phyloP scores from a whole-genome alignment of 2,113 vertebrate genomes.

The Oreochromis tanganicae region DNA sequence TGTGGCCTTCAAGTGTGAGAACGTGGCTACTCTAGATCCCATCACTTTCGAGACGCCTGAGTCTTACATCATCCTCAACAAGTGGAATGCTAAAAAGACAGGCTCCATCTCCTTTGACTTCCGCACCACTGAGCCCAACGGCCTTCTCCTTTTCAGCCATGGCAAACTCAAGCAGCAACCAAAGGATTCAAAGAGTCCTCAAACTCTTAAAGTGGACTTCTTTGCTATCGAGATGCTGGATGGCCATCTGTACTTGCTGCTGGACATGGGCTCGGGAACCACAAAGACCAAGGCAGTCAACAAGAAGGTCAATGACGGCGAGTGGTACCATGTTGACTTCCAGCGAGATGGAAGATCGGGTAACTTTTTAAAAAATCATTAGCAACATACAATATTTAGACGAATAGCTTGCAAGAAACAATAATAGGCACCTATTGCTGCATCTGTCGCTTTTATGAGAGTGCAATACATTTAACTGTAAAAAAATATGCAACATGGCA shows the following conservation, averaged over 20 bases:
- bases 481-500: neutral
- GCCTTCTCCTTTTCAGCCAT: constrained; percentile 94
- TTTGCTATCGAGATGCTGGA: constrained; percentile 99
- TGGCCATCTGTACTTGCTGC: constrained; percentile 89
- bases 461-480: neutral
- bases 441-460: neutral
- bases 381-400: neutral
- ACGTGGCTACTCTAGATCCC: constrained; percentile 94
- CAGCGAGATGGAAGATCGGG: constrained; percentile 95
- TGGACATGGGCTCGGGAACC: constrained; percentile 98
- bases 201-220: constrained; percentile 94
- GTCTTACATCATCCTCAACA: constrained; percentile 90
- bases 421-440: neutral
- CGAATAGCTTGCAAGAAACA: neutral
- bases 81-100: constrained; percentile 98
- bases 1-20: constrained; percentile 97
- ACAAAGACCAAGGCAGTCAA: constrained; percentile 92
- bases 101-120: constrained; percentile 99
- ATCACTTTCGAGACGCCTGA: constrained; percentile 98
- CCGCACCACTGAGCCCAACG: constrained; percentile 95
- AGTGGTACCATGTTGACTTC: constrained; percentile 99
- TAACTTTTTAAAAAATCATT: constrained; percentile 43
- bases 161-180: constrained; percentile 90
- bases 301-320: constrained; percentile 97
- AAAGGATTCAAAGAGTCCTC: constrained; percentile 88